Base-by-base conservation (phyloP, 53 echinoderm and acorn worm species). In the Hippasteria phrygiana region DNA sequence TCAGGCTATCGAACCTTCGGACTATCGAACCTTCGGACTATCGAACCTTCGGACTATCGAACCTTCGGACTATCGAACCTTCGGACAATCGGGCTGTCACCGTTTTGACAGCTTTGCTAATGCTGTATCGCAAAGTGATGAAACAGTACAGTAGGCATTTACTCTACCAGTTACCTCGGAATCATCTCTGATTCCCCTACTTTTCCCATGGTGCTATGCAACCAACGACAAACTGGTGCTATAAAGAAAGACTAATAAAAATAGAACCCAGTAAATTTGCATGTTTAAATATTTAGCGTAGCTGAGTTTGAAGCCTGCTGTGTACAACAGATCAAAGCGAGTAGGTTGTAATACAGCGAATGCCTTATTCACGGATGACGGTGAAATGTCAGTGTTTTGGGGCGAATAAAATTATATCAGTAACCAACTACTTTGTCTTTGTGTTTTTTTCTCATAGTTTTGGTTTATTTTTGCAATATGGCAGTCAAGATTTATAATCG, bases 191-290 rank as follows among this genome's bases (percentile, higher is more conserved):
- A 26, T 41, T 34, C 2, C 37, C 34, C 20, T 71, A 71, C 16
- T 34, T 2, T 47, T 20, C 22, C 16, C 36, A 75, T 12, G 50
- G 51, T 48, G 47, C n/a, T 75, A 47, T 29, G 16, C 1, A 6
- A 71, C 20, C 7, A 73, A 26, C 16, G 27, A 6, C 34, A 50
- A 6, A 34, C 14, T 78, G 78, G 78, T 78, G 78, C 78, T 78
- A 78, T 78, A 56, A 20, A 59, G n/a, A n/a, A n/a, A n/a, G n/a
- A 34, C 9, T 47, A 50, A 39, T 6, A 32, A 78, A 62, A 12
- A n/a, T 78, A 55, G 56, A 55, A 56, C 16, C n/a, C 37, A 33
- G 78, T 78, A 78, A 78, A 78, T 59, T 56, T 78, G 78, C 78
- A 78, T 59, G 78, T 7, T 77, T 29, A 35, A 77, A 31, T 17